These are phyloP conservation scores for Phortica okadai DNA, from an alignment of 2,888 invertebrate species.

Conservation along the genomic window DNA sequence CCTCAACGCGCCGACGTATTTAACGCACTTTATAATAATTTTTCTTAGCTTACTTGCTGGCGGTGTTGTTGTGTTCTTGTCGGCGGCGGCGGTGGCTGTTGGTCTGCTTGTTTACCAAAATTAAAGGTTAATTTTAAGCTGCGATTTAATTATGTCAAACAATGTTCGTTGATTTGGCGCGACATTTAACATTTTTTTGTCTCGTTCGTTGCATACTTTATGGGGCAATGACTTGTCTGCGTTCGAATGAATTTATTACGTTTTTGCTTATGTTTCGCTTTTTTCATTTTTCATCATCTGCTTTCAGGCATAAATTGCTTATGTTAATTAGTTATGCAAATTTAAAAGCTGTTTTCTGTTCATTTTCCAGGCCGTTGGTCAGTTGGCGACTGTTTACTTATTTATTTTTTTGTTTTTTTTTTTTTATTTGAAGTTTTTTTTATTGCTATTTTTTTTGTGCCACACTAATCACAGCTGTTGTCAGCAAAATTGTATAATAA, in stretches of 20 bases:
- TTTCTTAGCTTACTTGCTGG: slow-evolving; percentile 55
- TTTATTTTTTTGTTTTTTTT: background rate
- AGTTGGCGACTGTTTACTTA: background rate
- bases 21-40: slow-evolving; percentile 56
- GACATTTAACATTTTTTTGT: slow-evolving; percentile 50
- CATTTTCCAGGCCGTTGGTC: background rate
- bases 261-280: background rate
- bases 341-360: background rate
- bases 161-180: slow-evolving; percentile 54
- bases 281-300: background rate
- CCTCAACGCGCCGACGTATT: background rate
- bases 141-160: slow-evolving; percentile 56
- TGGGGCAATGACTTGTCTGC: background rate
- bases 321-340: background rate
- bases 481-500: background rate
- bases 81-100: background rate
- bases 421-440: background rate
- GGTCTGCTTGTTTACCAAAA: slow-evolving; percentile 28
- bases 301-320: background rate
- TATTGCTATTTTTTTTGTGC: background rate
- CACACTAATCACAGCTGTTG: background rate
- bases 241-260: background rate
- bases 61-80: background rate
- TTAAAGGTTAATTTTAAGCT: slow-evolving; percentile 13
- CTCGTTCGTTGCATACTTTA: slow-evolving; percentile 14